Conservation (phyloP, 2,797 vertebrate species). For the Sibirionetta formosa region DNA sequence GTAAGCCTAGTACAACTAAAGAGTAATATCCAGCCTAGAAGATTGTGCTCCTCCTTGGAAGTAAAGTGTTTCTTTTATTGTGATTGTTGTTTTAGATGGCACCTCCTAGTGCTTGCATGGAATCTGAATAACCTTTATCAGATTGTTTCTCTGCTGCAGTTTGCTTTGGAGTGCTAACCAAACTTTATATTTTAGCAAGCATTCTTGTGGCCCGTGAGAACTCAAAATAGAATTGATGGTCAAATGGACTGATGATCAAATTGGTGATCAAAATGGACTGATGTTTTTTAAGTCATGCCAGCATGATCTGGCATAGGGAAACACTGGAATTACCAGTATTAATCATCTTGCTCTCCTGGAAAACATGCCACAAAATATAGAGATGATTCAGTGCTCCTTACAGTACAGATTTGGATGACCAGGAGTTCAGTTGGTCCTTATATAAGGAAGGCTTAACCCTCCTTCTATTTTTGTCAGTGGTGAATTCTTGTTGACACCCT, state of each 20-base stretch:
- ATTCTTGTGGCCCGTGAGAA: neutral
- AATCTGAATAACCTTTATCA: neutral
- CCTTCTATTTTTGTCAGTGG: neutral
- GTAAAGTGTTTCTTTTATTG: neutral
- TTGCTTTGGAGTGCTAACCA: neutral
- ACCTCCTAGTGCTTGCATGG: neutral
- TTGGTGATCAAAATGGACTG: neutral
- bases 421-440: neutral
- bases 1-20: neutral
- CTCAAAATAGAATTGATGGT: neutral
- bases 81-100: neutral
- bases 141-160: neutral
- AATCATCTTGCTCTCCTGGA: neutral
- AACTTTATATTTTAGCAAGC: neutral
- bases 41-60: neutral
- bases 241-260: too few relatives aligned
- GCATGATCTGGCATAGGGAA: neutral
- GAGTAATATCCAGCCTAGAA: neutral
- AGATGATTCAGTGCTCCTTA: neutral
- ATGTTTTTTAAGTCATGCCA: neutral
- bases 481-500: neutral
- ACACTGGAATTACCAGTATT: neutral
- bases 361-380: neutral
- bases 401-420: neutral
- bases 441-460: neutral